Evolutionary conservation across 1,140 invertebrate genomes (phyloP), one percentile per base, ranked within the genome.

Genomic region (Oscheius sp.): DNA sequence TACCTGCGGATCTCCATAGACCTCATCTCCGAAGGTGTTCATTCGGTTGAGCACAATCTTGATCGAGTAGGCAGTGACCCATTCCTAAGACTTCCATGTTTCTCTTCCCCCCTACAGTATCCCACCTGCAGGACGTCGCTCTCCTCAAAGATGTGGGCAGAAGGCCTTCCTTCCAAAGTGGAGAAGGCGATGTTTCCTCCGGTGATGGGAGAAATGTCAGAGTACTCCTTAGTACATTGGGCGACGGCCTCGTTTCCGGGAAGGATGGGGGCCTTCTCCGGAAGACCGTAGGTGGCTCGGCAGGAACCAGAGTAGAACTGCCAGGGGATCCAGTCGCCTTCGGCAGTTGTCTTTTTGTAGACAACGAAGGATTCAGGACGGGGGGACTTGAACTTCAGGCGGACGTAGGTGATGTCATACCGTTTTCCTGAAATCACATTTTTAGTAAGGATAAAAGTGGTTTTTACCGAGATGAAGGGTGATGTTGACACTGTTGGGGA

Each of bases 1-100:
- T 18, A 98, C 95, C 84, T 92, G 90, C 2, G 89, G 87, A 84
- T 97, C 95, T 0, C 91, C 91, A 82, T 98, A 99, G 15, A 98
- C 90, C 87, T 99, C 95, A 85, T 99, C 96, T 79, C 96, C 94
- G 85, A 98, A 99, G 0, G 95, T 98, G 82, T 99, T 99, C 74
- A 97, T 87, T 42, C 94, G 89, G 74, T 94, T 91, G 31, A 99
- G 84, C 0, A 91, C 90, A 67, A 99, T 96, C 23, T 89, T 89
- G 28, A 99, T 90, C 63, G 94, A 93, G 0, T 92, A 94, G 0
- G 96, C 96, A 69, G 95, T 95, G 1, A 99, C 95, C 69, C 69
- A 71, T 84, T 92, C 92, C 89, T n/a, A n/a, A n/a, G n/a, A n/a
- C n/a, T n/a, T n/a, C n/a, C n/a, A n/a, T n/a, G n/a, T n/a, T n/a